Evolutionary conservation across 2,113 vertebrate species (phyloP).

Genomic region (Scartelaos histophorus): DNA sequence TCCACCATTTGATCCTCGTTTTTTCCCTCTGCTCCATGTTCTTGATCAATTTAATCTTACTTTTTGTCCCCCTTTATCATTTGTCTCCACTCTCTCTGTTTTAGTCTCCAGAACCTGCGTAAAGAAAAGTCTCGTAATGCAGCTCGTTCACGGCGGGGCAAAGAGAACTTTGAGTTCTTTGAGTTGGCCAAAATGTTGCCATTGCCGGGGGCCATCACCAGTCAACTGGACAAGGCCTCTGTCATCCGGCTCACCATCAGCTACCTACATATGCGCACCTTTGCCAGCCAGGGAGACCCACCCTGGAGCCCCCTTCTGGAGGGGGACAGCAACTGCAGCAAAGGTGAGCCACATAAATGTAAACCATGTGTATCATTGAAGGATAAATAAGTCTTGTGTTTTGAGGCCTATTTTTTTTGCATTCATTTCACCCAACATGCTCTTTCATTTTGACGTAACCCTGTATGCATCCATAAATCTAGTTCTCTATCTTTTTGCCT

Average conservation of each 20-base stretch:
- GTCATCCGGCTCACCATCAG: conserved; percentile 91
- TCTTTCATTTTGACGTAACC: background rate
- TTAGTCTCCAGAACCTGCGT: conserved; percentile 86
- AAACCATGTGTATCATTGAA: background rate
- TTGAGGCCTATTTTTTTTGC: background rate
- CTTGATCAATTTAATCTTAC: conserved; percentile 13
- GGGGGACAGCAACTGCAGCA: conserved; percentile 78
- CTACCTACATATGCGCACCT: conserved; percentile 90
- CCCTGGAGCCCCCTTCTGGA: conserved; percentile 83
- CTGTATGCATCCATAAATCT: background rate
- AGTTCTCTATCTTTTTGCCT: background rate
- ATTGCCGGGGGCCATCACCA: conserved; percentile 88
- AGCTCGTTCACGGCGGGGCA: conserved; percentile 87
- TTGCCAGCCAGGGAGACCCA: conserved; percentile 85
- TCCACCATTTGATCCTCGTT: background rate
- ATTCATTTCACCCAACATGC: background rate
- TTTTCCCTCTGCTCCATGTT: background rate
- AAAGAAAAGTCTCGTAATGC: conserved; percentile 93
- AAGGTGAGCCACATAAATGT: conserved; percentile 64
- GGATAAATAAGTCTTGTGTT: background rate
- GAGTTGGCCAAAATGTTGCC: conserved; percentile 90
- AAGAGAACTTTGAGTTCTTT: conserved; percentile 93
- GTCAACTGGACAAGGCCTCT: conserved; percentile 91
- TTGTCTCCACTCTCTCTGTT: background rate
- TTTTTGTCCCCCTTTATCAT: background rate